Conservation (phyloP, 2,113 vertebrate species). For the Hypanus sabinus region DNA sequence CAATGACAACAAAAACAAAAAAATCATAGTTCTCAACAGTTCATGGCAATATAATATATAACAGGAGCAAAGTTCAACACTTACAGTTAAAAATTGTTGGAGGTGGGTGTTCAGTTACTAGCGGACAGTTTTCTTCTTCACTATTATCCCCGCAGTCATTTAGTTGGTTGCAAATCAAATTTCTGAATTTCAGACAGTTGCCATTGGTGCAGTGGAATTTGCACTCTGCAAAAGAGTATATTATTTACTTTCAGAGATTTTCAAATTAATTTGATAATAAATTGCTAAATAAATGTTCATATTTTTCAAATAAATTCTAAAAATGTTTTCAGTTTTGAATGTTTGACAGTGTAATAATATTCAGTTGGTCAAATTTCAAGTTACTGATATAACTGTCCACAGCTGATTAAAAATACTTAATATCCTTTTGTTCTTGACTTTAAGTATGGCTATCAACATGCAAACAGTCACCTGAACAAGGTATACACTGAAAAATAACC, state of each 20-base stretch:
- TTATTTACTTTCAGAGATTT: not conserved
- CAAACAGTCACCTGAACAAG: too few relatives aligned
- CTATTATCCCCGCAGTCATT: conserved; percentile 96
- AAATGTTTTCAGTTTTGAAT: not conserved
- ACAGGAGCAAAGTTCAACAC: conserved; percentile 47
- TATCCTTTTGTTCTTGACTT: too few relatives aligned
- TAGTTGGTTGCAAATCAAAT: conserved; percentile 91
- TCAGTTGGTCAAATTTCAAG: not conserved
- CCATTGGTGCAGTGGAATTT: conserved; percentile 95
- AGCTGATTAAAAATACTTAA: too few relatives aligned
- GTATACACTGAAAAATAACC: too few relatives aligned
- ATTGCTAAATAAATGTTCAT: not conserved
- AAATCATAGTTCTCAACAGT: not conserved
- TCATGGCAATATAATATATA: not conserved
- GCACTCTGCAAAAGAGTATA: conserved; percentile 72
- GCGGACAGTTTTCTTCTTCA: conserved; percentile 89
- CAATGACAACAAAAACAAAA: not conserved
- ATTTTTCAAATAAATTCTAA: not conserved
- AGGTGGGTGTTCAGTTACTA: conserved; percentile 88
- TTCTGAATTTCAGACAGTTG: conserved; percentile 88
- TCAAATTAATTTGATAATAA: not conserved
- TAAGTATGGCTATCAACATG: too few relatives aligned
- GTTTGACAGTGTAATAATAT: not conserved
- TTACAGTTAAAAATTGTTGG: conserved; percentile 89
- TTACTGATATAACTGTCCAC: too few relatives aligned